Base-by-base conservation (phyloP, 2,888 invertebrate species). In the Germaria angustata region DNA sequence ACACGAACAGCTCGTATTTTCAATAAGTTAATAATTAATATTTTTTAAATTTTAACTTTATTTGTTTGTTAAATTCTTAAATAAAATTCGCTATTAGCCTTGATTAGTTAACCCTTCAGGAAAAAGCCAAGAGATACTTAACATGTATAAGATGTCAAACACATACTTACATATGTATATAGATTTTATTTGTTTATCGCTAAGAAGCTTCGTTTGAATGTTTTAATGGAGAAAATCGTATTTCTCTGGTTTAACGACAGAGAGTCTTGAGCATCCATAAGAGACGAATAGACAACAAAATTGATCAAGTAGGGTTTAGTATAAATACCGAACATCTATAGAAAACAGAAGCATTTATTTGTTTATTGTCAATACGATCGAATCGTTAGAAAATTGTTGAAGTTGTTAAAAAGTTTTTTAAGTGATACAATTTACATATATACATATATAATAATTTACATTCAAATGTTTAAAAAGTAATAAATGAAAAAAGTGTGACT, bases 311-410 rank as follows among this genome's bases (percentile, higher is more conserved):
- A 66, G 61, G 61, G 71, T 75, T 85, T 79, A 36, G 85, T 88
- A 89, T 89, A 89, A 88, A 89, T 88, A 81, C 80, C 75, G 85
- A 84, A 77, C 75, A 81, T 81, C 77, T 22, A 34, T 55, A 28
- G 61, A 61, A 66, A 66, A 68, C 69, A 76, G 75, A 86, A 86
- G 78, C 86, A 87, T 88, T 89, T 88, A 88, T 86, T 83, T 78
- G 81, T 72, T 87, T 86, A 86, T 86, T 86, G 87, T 87, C 87
- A 85, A 87, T 85, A 85, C 84, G 86, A 85, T 87, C 88, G 86
- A 86, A 85, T 86, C 84, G 84, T 82, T 80, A 69, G 69, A 59
- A 55, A 73, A 59, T 32, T 51, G 34, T 66, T 51, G 15, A 61
- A 46, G 20, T 34, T 65, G 46, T 49, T 59, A 20, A 28, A 5